Conservation (phyloP, 2,888 invertebrate species). For the Chorisops tibialis region DNA sequence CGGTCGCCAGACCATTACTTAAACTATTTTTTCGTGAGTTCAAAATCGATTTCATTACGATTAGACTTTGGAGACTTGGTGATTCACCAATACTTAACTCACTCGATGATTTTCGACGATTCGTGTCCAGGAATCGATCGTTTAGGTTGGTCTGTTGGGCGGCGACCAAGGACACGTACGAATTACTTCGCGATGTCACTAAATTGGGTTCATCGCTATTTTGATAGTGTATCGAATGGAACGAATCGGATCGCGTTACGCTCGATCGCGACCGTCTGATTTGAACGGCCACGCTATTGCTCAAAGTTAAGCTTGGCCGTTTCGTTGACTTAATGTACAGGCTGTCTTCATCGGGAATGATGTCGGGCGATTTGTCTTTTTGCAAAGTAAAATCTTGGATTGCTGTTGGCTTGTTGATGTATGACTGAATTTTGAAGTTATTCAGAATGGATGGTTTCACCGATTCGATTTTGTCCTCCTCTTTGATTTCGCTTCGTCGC, state of each 20-base stretch:
- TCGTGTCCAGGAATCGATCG: conserved; percentile 33
- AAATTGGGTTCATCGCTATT: conserved; percentile 26
- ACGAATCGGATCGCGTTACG: conserved; percentile 46
- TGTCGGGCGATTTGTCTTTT: neutral
- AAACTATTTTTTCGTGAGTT: conserved; percentile 48
- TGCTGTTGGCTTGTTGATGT: neutral
- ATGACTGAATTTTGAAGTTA: conserved; percentile 45
- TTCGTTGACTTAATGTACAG: conserved; percentile 36
- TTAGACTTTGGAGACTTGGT: conserved; percentile 50
- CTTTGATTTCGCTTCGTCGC: conserved; percentile 33
- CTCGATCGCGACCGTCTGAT: conserved; percentile 27
- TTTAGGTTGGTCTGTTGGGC: conserved; percentile 29
- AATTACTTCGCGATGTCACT: conserved; percentile 43
- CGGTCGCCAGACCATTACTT: conserved; percentile 36
- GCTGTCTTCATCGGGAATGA: conserved; percentile 34
- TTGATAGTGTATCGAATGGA: conserved; percentile 41
- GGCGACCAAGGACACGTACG: conserved; percentile 44
- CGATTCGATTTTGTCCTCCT: conserved; percentile 36
- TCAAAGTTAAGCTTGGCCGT: conserved; percentile 36
- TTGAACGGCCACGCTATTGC: conserved; percentile 26
- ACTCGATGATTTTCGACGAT: conserved; percentile 47
- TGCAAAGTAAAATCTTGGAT: neutral
- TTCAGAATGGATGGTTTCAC: conserved; percentile 45
- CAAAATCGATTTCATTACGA: conserved; percentile 50
- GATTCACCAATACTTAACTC: conserved; percentile 51